phyloP scores from a whole-genome alignment of 2,113 vertebrate genomes.

The Panurus biarmicus region DNA sequence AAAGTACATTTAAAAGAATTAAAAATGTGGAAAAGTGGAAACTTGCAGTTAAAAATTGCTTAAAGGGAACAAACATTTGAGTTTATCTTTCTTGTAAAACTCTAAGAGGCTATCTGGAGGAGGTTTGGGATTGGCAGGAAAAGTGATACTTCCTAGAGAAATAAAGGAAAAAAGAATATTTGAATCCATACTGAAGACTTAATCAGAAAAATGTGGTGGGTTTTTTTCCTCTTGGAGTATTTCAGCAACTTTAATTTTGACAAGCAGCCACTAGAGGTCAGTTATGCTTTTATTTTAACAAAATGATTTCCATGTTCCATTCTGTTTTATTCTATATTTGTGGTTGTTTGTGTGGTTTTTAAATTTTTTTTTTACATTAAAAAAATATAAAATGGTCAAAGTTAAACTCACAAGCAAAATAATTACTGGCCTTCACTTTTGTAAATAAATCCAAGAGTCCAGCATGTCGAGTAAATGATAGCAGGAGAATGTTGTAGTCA shows the following conservation, averaged over 20 bases:
- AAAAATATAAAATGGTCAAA: too few relatives aligned
- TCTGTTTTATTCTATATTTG: background rate
- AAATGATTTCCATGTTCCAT: background rate
- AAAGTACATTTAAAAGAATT: background rate
- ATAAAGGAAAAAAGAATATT: background rate
- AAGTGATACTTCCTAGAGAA: background rate
- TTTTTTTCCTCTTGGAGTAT: background rate
- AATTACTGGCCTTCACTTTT: background rate
- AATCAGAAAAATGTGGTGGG: background rate
- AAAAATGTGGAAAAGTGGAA: background rate
- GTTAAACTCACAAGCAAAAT: background rate
- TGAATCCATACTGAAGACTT: background rate
- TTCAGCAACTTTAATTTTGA: conserved; percentile 1
- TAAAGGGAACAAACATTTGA: background rate
- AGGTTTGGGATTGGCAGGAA: background rate
- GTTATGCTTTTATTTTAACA: background rate
- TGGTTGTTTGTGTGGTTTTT: too few relatives aligned
- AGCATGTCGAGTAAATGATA: background rate
- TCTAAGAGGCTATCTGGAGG: background rate
- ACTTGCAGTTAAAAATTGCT: background rate
- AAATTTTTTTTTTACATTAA: background rate
- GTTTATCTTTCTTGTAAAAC: background rate
- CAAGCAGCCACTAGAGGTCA: conserved; percentile 64
- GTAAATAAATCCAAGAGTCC: background rate
- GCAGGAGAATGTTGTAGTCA: background rate